These are phyloP conservation scores for Ectropis grisescens DNA, from an alignment of 1,140 invertebrate species.

Conservation along the genomic window DNA sequence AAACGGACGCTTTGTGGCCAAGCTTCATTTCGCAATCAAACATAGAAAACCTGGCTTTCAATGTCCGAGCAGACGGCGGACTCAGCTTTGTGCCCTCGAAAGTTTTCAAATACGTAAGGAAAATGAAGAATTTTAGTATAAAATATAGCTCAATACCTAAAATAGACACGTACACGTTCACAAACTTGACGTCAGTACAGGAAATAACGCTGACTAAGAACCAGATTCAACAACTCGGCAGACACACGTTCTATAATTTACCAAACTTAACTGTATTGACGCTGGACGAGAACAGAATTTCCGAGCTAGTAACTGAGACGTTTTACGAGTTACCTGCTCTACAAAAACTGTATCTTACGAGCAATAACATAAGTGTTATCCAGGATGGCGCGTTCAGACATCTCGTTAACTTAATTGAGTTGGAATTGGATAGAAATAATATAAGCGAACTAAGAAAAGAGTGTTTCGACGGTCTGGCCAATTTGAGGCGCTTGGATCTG, in stretches of 20 bases:
- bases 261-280: constrained; percentile 74
- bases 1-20: constrained; percentile 77
- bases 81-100: constrained; percentile 78
- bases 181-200: constrained; percentile 75
- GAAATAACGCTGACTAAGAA: constrained; percentile 79
- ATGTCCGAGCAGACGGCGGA: constrained; percentile 75
- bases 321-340: constrained; percentile 80
- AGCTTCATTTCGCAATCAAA: constrained; percentile 79
- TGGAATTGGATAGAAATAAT: constrained; percentile 80
- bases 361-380: constrained; percentile 79
- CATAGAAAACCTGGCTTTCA: constrained; percentile 76
- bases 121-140: constrained; percentile 76
- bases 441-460: constrained; percentile 78
- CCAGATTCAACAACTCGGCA: constrained; percentile 74
- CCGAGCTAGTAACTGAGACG: constrained; percentile 77
- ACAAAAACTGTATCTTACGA: constrained; percentile 76
- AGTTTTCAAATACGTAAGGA: constrained; percentile 74
- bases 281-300: constrained; percentile 79
- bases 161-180: constrained; percentile 77
- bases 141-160: constrained; percentile 79
- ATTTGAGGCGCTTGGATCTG: constrained; percentile 77
- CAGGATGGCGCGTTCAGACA: constrained; percentile 81
- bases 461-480: constrained; percentile 79
- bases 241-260: constrained; percentile 78
- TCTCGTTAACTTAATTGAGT: constrained; percentile 74